phyloP scores from a whole-genome alignment of 92 coral and sea anemone species.

The Porites divaricata region DNA sequence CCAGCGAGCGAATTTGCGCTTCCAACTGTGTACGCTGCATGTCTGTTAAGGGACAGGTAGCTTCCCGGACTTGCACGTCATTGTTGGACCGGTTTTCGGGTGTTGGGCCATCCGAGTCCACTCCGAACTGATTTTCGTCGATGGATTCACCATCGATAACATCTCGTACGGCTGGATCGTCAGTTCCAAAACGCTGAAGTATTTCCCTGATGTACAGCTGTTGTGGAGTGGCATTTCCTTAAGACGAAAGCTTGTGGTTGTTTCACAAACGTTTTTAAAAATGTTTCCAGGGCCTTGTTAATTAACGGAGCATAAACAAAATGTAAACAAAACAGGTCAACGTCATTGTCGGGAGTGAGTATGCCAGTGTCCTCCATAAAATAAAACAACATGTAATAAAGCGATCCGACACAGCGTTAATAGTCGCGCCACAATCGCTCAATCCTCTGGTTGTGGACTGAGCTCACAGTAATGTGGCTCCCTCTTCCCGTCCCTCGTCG shows the following conservation, averaged over 20 bases:
- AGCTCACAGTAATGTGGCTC: conserved; percentile 61
- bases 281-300: background rate
- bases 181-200: background rate
- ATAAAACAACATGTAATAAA: conserved; percentile 40
- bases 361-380: conserved; percentile 43
- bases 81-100: conserved; percentile 6
- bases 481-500: conserved; percentile 46
- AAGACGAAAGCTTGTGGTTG: conserved; percentile 19
- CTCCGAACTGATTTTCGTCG: conserved; percentile 12
- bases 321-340: conserved; percentile 37
- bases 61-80: conserved; percentile 8
- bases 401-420: conserved; percentile 46
- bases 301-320: conserved; percentile 14
- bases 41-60: background rate
- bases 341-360: conserved; percentile 41
- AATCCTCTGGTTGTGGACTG: conserved; percentile 51
- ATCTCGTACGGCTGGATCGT: conserved; percentile 12
- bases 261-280: conserved; percentile 20
- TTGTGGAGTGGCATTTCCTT: background rate
- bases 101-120: background rate
- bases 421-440: conserved; percentile 60
- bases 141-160: background rate
- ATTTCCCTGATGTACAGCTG: conserved; percentile 16
- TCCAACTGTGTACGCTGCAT: background rate
- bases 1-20: background rate